Evolutionary conservation across 2,888 invertebrate genomes (phyloP).

Genomic region (Syrista parreyssii): DNA sequence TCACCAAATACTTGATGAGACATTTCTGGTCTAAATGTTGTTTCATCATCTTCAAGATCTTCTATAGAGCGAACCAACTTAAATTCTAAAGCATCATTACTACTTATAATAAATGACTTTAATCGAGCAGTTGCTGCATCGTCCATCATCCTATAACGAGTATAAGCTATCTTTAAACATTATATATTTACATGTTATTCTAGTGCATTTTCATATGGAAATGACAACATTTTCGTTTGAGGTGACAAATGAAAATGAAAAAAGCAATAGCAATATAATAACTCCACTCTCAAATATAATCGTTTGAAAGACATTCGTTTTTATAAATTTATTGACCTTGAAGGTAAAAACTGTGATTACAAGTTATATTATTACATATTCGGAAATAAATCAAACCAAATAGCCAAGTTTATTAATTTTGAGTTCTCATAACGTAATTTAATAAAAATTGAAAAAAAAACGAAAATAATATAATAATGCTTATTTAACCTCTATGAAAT

Average conservation of each 20-base stretch:
- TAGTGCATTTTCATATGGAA: background rate
- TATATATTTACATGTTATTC: background rate
- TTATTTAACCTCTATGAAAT: background rate
- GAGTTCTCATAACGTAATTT: background rate
- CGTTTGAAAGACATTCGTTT: background rate
- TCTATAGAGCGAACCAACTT: conserved; percentile 71
- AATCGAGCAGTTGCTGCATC: conserved; percentile 50
- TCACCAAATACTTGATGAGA: conserved; percentile 95
- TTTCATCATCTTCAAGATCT: conserved; percentile 76
- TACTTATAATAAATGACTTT: conserved; percentile 63
- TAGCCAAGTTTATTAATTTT: background rate
- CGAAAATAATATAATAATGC: background rate
- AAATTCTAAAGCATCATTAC: conserved; percentile 68
- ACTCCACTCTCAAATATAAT: background rate
- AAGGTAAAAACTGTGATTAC: background rate
- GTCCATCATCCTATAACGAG: conserved; percentile 49
- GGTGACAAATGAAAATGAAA: background rate
- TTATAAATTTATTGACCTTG: background rate
- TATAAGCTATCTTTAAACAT: background rate
- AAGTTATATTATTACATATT: background rate
- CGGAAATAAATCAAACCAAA: background rate
- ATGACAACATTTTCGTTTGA: background rate
- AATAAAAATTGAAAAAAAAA: background rate
- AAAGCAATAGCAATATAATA: background rate
- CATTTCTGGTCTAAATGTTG: conserved; percentile 84